Evolutionary conservation across 1,140 invertebrate genomes (phyloP).

Genomic region (Pinna nobilis): DNA sequence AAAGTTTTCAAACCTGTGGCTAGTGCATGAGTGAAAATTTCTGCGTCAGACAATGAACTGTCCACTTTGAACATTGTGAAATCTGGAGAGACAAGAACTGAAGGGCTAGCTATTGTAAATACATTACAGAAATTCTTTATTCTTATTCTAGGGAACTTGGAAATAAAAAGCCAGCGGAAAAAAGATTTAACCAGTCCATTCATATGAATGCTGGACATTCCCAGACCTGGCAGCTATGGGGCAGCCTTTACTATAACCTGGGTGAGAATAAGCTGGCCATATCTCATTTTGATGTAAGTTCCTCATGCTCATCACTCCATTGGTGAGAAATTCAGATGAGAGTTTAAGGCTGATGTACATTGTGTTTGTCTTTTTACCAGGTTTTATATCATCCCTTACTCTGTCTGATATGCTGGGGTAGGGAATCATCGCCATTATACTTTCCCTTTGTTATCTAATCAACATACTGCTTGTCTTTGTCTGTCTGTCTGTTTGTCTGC

Average conservation of each 20-base stretch:
- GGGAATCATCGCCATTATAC: too few species aligned
- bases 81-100: too few species aligned
- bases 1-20: neutral
- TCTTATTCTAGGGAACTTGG: constrained; percentile 59
- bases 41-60: too few species aligned
- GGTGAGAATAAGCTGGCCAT: constrained; percentile 54
- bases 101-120: neutral
- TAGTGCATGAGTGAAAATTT: neutral
- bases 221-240: constrained; percentile 57
- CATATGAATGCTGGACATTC: constrained; percentile 54
- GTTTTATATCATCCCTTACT: constrained; percentile 63
- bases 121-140: neutral
- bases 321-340: too few species aligned
- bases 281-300: constrained; percentile 53
- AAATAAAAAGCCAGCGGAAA: constrained; percentile 56
- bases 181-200: constrained; percentile 64
- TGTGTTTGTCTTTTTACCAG: constrained; percentile 30
- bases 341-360: neutral
- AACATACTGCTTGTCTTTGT: too few species aligned
- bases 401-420: too few species aligned
- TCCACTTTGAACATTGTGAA: too few species aligned
- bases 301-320: too few species aligned
- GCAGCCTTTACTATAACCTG: constrained; percentile 57
- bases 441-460: too few species aligned
- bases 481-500: too few species aligned